Evolutionary conservation across 2,888 invertebrate species (phyloP).

Genomic region (Erebia epiphron): DNA sequence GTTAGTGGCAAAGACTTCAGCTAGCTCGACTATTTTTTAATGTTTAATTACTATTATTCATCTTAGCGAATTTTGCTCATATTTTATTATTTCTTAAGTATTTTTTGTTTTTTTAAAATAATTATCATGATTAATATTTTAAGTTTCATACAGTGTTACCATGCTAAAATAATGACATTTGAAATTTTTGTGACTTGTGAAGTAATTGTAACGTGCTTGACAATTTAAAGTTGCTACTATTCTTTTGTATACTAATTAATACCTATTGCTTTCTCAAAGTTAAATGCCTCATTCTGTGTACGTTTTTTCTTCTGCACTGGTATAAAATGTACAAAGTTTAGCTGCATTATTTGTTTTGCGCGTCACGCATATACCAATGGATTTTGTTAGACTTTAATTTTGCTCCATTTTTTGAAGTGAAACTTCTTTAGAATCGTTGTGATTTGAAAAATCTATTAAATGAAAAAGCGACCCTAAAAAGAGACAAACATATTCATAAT

Average conservation of each 20-base stretch:
- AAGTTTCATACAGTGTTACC: conserved; percentile 5
- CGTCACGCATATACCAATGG: no score
- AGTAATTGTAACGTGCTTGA: neutral
- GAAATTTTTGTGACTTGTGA: neutral
- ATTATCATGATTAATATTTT: neutral
- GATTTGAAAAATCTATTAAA: no score
- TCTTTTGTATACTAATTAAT: neutral
- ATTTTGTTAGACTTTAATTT: no score
- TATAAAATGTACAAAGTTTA: no score
- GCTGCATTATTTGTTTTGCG: no score
- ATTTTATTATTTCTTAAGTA: conserved; percentile 5
- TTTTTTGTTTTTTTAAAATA: neutral
- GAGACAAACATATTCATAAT: no score
- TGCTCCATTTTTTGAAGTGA: no score
- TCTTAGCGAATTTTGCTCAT: conserved; percentile 12
- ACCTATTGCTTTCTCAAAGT: neutral
- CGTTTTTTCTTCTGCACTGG: no score
- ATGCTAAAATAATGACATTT: neutral
- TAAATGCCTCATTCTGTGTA: neutral
- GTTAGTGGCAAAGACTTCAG: neutral
- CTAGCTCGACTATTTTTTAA: conserved; percentile 10
- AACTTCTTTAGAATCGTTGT: no score
- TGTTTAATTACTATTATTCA: neutral
- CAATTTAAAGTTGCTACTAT: neutral
- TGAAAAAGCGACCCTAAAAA: no score